Conservation (phyloP, 2,888 invertebrate species). For the Stenotaenia linearis region DNA sequence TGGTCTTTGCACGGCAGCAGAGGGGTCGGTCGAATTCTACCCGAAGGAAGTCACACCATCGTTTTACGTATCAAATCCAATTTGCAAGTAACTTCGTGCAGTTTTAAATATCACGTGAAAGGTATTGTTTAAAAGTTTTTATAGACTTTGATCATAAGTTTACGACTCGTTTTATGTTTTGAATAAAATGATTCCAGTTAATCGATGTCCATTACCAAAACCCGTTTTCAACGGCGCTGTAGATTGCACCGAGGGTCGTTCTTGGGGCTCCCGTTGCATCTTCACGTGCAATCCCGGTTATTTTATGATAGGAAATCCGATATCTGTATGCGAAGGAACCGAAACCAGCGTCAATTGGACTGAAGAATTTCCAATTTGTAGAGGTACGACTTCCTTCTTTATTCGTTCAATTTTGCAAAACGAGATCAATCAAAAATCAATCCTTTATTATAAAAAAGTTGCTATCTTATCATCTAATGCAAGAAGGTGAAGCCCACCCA, state of each 20-base stretch:
- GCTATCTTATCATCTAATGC: too few relatives aligned
- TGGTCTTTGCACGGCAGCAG: neutral
- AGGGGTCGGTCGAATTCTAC: neutral
- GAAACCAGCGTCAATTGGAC: neutral
- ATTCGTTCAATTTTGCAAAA: too few relatives aligned
- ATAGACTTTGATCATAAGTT: too few relatives aligned
- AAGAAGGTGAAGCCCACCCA: too few relatives aligned
- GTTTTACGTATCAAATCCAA: neutral
- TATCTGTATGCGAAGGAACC: neutral
- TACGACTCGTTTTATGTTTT: neutral
- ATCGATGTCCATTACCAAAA: neutral
- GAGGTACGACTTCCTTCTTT: too few relatives aligned
- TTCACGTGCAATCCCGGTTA: neutral
- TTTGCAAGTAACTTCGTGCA: neutral
- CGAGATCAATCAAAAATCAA: too few relatives aligned
- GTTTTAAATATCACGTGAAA: constrained; percentile 15
- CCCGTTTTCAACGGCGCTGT: neutral
- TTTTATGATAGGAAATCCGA: neutral
- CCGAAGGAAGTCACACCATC: neutral
- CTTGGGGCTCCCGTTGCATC: constrained; percentile 3
- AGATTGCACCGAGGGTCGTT: neutral
- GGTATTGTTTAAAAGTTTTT: neutral
- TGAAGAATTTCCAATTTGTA: neutral
- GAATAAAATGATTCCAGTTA: neutral
- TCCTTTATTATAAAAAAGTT: too few relatives aligned